Percentiles rank a stretch among this genome's conserved stretches.
These are phyloP conservation scores for Zaprionus gabonicus DNA, from an alignment of 1,140 invertebrate genomes.

Conservation along the genomic window DNA sequence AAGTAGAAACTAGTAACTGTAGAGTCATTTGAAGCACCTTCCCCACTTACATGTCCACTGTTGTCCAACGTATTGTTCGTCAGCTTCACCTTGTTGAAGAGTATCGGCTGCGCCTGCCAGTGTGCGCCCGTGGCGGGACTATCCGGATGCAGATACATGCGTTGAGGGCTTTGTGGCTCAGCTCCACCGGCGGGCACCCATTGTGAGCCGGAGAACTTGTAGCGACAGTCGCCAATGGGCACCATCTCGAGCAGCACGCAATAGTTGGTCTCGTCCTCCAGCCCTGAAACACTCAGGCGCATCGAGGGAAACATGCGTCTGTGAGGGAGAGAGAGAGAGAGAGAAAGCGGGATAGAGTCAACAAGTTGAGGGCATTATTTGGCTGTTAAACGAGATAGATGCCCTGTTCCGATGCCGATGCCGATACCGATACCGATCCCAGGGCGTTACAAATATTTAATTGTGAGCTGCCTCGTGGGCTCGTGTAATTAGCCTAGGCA, in stretches of 20 bases:
- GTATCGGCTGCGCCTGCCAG: conserved; percentile 93
- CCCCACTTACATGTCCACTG: conserved; percentile 91
- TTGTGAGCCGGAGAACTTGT: conserved; percentile 88
- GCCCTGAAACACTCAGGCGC: conserved; percentile 88
- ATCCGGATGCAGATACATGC: conserved; percentile 94
- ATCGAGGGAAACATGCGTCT: conserved; percentile 95
- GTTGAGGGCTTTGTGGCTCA: conserved; percentile 90
- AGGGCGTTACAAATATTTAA: conserved; percentile 83
- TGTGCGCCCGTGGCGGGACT: conserved; percentile 92
- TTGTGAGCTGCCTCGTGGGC: conserved; percentile 71
- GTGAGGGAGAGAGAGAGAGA: conserved; percentile 53
- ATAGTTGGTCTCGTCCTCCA: conserved; percentile 92
- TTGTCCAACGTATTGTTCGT: conserved; percentile 95
- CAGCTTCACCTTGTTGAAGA: conserved; percentile 94
- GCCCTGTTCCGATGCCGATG: not conserved
- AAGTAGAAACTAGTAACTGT: conserved; percentile 5
- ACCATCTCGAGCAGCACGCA: conserved; percentile 92
- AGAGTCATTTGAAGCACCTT: not conserved
- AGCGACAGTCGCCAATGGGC: conserved; percentile 88
- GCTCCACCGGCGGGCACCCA: conserved; percentile 95
- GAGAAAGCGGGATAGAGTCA: conserved; percentile 60
- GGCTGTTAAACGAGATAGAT: conserved; percentile 16
- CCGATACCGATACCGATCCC: not conserved
- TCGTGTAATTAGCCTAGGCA: conserved; percentile 72
- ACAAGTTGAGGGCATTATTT: conserved; percentile 27